A percentile compares a stretch with the other conserved stretches of the same genome.
phyloP scores from a whole-genome alignment of 2,888 invertebrate genomes.

The Drosophila parthenogenetica region DNA sequence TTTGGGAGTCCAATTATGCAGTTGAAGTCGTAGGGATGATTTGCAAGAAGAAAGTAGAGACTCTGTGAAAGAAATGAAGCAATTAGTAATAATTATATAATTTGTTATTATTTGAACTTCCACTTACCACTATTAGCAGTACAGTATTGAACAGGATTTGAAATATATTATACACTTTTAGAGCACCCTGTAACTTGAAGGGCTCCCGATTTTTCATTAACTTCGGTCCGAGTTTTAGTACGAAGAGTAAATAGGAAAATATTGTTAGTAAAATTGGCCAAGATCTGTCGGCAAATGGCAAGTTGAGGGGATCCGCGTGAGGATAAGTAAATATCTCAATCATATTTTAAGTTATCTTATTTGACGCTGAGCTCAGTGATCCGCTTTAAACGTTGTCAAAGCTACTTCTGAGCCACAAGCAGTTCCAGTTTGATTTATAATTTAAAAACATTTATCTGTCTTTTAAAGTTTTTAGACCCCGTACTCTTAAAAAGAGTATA shows the following conservation, averaged over 20 bases:
- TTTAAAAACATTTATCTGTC: not conserved
- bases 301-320: conserved; percentile 12
- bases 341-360: conserved; percentile 9
- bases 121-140: conserved; percentile 9
- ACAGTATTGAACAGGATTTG: conserved; percentile 26
- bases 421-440: not conserved
- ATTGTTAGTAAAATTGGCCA: conserved; percentile 18
- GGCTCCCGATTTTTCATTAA: conserved; percentile 31
- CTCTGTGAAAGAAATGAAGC: not conserved
- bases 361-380: not conserved
- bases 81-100: not conserved
- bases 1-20: conserved; percentile 11
- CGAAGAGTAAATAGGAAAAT: conserved; percentile 17
- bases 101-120: not conserved
- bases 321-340: conserved; percentile 6
- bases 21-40: not conserved
- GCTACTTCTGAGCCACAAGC: conserved; percentile 6
- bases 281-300: conserved; percentile 7
- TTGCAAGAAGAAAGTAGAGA: not conserved
- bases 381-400: not conserved
- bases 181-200: conserved; percentile 7
- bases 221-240: conserved; percentile 27
- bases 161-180: conserved; percentile 28
- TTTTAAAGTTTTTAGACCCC: too few relatives aligned
- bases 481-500: too few relatives aligned